phyloP scores from a whole-genome alignment of 2,113 vertebrate species.

The Macrotis lagotis region DNA sequence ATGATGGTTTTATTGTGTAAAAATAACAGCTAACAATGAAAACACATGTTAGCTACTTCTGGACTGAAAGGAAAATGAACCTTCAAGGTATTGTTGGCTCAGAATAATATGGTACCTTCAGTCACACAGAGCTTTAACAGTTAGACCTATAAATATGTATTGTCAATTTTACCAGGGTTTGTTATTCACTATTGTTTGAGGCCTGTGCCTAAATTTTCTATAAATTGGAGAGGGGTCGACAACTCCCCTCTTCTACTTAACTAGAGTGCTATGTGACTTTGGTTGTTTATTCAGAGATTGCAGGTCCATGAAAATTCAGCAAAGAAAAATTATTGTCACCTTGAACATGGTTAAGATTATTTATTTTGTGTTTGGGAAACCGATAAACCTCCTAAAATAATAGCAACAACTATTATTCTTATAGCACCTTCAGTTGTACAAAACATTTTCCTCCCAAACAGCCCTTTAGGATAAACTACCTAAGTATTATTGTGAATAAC shows the following conservation, averaged over 20 bases:
- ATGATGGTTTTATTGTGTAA: conserved; percentile 51
- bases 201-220: conserved; percentile 66
- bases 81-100: neutral
- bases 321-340: neutral
- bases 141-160: conserved; percentile 17
- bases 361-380: neutral
- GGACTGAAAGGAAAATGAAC: conserved; percentile 49
- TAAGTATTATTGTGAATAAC: neutral
- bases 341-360: neutral
- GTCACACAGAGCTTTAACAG: neutral
- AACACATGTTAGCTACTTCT: conserved; percentile 64
- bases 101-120: conserved; percentile 23
- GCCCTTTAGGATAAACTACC: neutral
- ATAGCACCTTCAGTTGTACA: neutral
- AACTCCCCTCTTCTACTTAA: conserved; percentile 68
- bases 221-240: conserved; percentile 59
- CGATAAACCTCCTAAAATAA: neutral
- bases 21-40: conserved; percentile 58
- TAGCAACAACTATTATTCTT: neutral
- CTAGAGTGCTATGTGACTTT: conserved; percentile 59
- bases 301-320: conserved; percentile 20
- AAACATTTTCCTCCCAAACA: neutral
- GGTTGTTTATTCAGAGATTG: conserved; percentile 63
- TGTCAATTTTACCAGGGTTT: conserved; percentile 70
- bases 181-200: conserved; percentile 42